Evolutionary conservation across 2,888 invertebrate genomes (phyloP).

Genomic region (Quadroppia sp.): DNA sequence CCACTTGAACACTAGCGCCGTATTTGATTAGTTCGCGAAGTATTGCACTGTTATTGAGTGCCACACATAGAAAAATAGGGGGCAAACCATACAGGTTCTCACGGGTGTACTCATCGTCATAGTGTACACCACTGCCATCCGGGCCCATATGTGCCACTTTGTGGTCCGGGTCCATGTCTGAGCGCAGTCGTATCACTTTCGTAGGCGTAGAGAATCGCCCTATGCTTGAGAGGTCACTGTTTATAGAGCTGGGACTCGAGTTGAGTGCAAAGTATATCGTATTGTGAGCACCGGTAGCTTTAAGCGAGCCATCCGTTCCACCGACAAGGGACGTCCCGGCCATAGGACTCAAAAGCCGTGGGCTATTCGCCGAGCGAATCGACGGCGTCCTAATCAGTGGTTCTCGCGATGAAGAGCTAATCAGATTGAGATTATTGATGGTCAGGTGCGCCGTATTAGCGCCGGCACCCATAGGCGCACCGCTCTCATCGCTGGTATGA

Average conservation of each 20-base stretch:
- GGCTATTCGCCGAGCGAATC: conserved; percentile 29
- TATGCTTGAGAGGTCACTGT: conserved; percentile 28
- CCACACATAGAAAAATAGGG: conserved; percentile 60
- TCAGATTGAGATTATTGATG: conserved; percentile 7
- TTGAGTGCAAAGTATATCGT: conserved; percentile 32
- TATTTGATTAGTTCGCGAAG: conserved; percentile 59
- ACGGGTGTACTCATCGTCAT: conserved; percentile 55
- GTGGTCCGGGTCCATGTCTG: conserved; percentile 46
- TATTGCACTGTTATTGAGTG: conserved; percentile 57
- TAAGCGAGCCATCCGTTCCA: not conserved
- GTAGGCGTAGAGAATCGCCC: conserved; percentile 25
- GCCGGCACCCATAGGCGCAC: not conserved
- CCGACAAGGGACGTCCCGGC: not conserved
- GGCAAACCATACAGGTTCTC: conserved; percentile 59
- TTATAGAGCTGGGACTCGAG: conserved; percentile 39
- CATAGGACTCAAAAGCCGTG: conserved; percentile 31
- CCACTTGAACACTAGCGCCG: conserved; percentile 58
- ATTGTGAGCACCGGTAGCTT: not conserved
- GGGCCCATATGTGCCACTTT: conserved; percentile 43
- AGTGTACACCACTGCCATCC: conserved; percentile 45
- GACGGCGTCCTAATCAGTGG: conserved; percentile 40
- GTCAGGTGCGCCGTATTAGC: not conserved
- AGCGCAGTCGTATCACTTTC: conserved; percentile 23
- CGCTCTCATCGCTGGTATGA: conserved; percentile 37
- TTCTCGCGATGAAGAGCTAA: conserved; percentile 28